Percentiles rank a stretch among this genome's conserved stretches.
These are phyloP conservation scores for Falcunculus frontatus DNA, from an alignment of 2,113 vertebrate species.

Conservation along the genomic window DNA sequence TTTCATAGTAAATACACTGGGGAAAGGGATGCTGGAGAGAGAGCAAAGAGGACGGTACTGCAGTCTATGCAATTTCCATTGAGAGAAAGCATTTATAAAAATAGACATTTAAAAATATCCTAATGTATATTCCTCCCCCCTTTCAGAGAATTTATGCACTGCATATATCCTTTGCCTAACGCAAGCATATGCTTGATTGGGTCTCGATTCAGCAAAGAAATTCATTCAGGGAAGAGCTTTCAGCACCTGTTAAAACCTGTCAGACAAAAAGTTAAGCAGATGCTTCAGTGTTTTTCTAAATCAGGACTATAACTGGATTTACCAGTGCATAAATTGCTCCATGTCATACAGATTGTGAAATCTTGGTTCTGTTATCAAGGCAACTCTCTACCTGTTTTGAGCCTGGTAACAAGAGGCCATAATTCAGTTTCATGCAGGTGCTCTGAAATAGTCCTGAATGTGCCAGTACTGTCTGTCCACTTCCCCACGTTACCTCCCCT, in stretches of 20 bases:
- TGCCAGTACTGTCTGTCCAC: not conserved
- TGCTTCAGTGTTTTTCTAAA: not conserved
- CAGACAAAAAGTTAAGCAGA: not conserved
- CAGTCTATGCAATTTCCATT: not conserved
- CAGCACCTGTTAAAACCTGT: constrained; percentile 12
- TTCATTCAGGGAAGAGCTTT: not conserved
- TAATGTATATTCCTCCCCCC: not conserved
- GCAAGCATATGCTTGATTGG: not conserved
- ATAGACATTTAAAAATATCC: not conserved
- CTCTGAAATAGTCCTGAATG: not conserved
- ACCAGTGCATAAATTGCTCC: not conserved
- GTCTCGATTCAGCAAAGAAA: not conserved
- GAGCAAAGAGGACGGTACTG: not conserved
- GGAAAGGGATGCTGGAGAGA: not conserved
- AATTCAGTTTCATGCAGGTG: not conserved
- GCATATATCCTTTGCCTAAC: not conserved
- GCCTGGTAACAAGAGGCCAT: not conserved
- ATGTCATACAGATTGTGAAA: not conserved
- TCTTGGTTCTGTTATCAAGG: not conserved
- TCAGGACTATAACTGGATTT: not conserved
- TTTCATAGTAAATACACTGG: constrained; percentile 27
- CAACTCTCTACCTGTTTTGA: not conserved
- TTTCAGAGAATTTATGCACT: not conserved
- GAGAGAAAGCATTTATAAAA: not conserved
- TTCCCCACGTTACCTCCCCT: not conserved